Conservation (phyloP, 2,113 vertebrate genomes). For the Crotalus helleri region DNA sequence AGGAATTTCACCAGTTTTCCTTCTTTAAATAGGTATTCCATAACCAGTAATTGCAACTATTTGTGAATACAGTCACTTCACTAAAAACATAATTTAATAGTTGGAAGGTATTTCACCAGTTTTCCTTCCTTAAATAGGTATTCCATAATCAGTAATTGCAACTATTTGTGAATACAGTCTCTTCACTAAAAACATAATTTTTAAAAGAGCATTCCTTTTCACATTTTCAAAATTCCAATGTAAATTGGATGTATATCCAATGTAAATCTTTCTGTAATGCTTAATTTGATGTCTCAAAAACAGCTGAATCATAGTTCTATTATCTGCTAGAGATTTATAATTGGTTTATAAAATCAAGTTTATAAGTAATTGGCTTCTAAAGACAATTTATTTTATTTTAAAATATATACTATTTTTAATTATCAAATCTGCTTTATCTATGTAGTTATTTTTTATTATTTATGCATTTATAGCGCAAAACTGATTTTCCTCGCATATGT, state of each 20-base stretch:
- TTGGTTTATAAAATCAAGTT: neutral
- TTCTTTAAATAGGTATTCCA: too few relatives aligned
- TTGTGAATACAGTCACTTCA: too few relatives aligned
- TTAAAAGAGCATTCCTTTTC: neutral
- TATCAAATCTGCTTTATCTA: neutral
- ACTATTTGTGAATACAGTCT: neutral
- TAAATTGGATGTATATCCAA: neutral
- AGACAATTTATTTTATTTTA: neutral
- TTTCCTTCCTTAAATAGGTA: neutral
- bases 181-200: neutral
- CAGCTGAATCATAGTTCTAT: neutral
- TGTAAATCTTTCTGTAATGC: neutral
- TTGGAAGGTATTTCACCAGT: neutral
- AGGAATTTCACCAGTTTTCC: too few relatives aligned
- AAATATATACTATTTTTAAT: neutral
- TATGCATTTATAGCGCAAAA: neutral
- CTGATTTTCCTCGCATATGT: neutral
- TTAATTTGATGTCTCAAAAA: conserved; percentile 9
- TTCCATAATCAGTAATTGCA: neutral
- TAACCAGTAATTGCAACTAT: too few relatives aligned
- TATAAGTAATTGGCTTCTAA: neutral
- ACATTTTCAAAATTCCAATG: neutral
- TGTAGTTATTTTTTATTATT: neutral
- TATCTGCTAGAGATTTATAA: neutral
- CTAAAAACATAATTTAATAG: neutral